Percentiles rank a stretch among this genome's conserved stretches.
Evolutionary conservation across 2,113 vertebrate species (phyloP).

Genomic region (Pitta sordida): DNA sequence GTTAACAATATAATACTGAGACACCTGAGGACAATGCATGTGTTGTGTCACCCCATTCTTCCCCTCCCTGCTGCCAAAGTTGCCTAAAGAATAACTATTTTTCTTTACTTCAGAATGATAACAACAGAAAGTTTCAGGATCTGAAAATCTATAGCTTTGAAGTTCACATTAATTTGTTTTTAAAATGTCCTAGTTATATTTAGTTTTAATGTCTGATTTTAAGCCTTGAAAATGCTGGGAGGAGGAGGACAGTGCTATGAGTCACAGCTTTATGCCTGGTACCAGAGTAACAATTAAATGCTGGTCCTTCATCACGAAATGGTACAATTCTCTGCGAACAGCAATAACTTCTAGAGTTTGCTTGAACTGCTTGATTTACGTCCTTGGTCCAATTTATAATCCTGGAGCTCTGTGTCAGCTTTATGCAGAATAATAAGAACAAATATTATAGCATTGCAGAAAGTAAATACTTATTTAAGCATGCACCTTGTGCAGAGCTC

Average conservation of each 20-base stretch:
- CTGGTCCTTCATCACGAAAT: not conserved
- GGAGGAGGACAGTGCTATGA: not conserved
- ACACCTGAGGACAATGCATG: accelerated
- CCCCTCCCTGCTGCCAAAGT: not conserved
- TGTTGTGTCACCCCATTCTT: not conserved
- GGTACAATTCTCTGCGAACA: not conserved
- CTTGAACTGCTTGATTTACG: not conserved
- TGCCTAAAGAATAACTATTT: not conserved
- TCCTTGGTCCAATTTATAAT: not conserved
- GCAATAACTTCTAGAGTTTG: not conserved
- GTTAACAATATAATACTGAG: accelerated
- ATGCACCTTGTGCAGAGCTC: not conserved
- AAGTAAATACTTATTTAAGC: constrained; percentile 36
- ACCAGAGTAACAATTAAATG: not conserved
- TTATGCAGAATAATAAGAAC: constrained; percentile 30
- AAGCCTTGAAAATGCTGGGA: not conserved
- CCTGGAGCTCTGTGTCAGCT: constrained; percentile 6
- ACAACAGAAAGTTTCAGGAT: not conserved
- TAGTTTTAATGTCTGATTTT: not conserved
- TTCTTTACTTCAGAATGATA: not conserved
- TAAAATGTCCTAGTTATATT: not conserved
- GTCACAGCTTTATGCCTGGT: not conserved
- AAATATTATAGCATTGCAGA: constrained; percentile 14
- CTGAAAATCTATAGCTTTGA: not conserved
- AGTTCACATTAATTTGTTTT: not conserved